Conservation (phyloP, 2,888 invertebrate genomes). For the Hyposoter dolosus region DNA sequence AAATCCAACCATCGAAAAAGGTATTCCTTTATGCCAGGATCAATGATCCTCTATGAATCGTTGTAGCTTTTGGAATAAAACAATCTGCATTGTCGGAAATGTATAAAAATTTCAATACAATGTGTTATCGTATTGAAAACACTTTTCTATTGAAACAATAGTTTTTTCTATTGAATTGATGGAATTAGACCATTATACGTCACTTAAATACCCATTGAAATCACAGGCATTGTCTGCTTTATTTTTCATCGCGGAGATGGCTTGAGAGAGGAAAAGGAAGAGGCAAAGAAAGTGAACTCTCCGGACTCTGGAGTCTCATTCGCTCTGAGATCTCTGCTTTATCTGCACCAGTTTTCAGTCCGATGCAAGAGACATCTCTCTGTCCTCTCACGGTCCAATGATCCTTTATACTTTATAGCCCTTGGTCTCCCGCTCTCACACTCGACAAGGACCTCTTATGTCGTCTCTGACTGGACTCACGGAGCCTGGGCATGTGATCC, state of each 20-base stretch:
- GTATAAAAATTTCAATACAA: not conserved
- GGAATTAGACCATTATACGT: not conserved
- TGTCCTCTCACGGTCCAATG: slow-evolving; percentile 21
- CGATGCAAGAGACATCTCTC: slow-evolving; percentile 19
- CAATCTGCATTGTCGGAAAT: not conserved
- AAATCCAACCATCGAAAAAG: not conserved
- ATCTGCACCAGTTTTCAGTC: slow-evolving; percentile 14
- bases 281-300: not conserved
- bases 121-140: not conserved
- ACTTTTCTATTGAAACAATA: not conserved
- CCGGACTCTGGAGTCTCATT: slow-evolving; percentile 16
- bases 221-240: not conserved
- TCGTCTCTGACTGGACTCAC: slow-evolving; percentile 67
- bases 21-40: not conserved
- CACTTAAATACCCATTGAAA: not conserved
- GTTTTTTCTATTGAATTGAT: not conserved
- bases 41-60: not conserved
- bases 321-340: slow-evolving; percentile 11
- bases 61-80: not conserved
- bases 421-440: slow-evolving; percentile 16
- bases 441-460: slow-evolving; percentile 14
- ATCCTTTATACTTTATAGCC: slow-evolving; percentile 14
- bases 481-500: slow-evolving; percentile 73
- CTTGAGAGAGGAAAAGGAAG: not conserved
- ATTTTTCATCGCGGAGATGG: not conserved